Evolutionary conservation across 2,797 vertebrate species (phyloP).

Genomic region (Hylomyscus alleni): DNA sequence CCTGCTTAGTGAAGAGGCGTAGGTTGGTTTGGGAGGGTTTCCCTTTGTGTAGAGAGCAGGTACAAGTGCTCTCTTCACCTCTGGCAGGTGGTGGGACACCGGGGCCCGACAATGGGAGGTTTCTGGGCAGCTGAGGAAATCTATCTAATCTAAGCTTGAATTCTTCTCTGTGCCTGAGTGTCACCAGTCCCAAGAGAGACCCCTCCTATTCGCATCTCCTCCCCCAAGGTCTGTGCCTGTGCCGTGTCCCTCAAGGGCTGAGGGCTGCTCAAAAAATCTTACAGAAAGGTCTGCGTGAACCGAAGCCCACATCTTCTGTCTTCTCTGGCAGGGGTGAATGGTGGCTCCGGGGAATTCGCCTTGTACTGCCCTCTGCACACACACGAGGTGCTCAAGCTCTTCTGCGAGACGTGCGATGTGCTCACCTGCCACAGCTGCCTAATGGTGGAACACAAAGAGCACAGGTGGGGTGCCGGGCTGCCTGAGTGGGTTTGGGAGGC

Average conservation of each 20-base stretch:
- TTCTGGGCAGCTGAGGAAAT: conserved; percentile 6
- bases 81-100: neutral
- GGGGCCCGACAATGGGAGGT: neutral
- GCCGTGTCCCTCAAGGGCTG: neutral
- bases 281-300: neutral
- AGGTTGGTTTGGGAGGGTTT: conserved; percentile 15
- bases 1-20: conserved; percentile 28
- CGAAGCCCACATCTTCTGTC: conserved; percentile 55
- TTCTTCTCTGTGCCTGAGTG: neutral
- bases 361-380: conserved; percentile 87
- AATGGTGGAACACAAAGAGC: conserved; percentile 90
- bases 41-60: neutral
- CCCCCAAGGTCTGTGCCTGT: neutral
- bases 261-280: neutral
- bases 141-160: neutral
- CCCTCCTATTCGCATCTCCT: neutral
- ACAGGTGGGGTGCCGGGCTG: conserved; percentile 86
- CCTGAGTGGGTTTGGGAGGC: neutral
- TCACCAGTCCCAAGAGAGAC: neutral
- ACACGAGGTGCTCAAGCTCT: conserved; percentile 89
- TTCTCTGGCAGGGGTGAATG: conserved; percentile 83
- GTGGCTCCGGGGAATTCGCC: conserved; percentile 74
- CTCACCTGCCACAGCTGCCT: conserved; percentile 89
- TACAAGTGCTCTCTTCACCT: neutral
- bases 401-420: conserved; percentile 90